These are phyloP conservation scores for Pseudorectes ferrugineus DNA, from an alignment of 2,113 vertebrate genomes.

Conservation along the genomic window DNA sequence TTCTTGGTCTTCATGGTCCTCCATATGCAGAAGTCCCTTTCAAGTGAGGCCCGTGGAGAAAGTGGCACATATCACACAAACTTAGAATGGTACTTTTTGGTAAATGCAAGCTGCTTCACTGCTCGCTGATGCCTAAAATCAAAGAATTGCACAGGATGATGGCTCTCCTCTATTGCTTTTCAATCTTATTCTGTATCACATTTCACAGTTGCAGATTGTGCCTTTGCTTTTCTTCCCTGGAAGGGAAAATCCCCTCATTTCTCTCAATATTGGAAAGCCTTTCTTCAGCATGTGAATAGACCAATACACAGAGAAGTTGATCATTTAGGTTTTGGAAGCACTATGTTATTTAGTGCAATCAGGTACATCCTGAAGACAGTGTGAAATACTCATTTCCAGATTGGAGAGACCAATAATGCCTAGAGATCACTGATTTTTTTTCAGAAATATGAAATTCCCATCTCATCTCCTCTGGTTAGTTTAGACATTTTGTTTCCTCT, in stretches of 20 bases:
- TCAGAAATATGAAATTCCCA: background rate
- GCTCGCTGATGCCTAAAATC: constrained; percentile 15
- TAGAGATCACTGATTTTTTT: background rate
- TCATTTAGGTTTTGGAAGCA: background rate
- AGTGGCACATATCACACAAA: background rate
- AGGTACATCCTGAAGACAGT: background rate
- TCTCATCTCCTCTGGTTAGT: background rate
- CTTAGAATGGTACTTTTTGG: background rate
- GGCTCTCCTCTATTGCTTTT: constrained; percentile 2
- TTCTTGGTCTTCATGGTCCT: background rate
- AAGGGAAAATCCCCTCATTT: constrained; percentile 5
- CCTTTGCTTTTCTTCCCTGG: background rate
- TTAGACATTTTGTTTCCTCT: background rate
- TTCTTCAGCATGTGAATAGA: background rate
- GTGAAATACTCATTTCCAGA: constrained; percentile 5
- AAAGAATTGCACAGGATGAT: background rate
- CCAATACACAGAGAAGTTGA: background rate
- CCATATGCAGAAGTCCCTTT: background rate
- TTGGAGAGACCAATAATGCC: background rate
- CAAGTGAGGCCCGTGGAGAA: background rate
- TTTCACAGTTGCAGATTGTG: constrained; percentile 6
- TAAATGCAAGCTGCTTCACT: background rate
- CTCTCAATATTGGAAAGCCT: background rate
- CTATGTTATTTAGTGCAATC: background rate
- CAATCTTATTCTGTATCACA: constrained; percentile 12